phyloP scores from a whole-genome alignment of 2,888 invertebrate species.

The Stomorhina lunata region DNA sequence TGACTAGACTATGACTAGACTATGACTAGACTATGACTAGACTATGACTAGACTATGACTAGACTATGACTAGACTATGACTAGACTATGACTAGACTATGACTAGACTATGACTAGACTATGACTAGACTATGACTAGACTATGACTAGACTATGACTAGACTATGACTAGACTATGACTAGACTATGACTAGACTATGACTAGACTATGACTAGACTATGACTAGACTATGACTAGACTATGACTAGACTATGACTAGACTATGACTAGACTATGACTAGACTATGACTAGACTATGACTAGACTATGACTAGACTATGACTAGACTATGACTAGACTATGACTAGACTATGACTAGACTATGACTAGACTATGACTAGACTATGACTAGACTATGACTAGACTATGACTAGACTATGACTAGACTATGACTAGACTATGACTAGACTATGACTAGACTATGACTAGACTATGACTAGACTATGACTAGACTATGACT shows the following conservation, averaged over 20 bases:
- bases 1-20: neutral
- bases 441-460: neutral
- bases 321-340: neutral
- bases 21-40: neutral
- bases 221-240: neutral
- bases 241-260: neutral
- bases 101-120: neutral
- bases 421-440: neutral
- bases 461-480: neutral
- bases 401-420: neutral
- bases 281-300: neutral
- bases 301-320: neutral
- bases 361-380: neutral
- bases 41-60: neutral
- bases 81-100: neutral
- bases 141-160: neutral
- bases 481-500: neutral
- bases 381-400: neutral
- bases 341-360: neutral
- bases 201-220: neutral
- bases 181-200: neutral
- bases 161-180: neutral
- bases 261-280: neutral
- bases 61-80: neutral
- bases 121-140: neutral